Base-by-base conservation (phyloP, 2,113 vertebrate genomes). In the Pardalotus punctatus region DNA sequence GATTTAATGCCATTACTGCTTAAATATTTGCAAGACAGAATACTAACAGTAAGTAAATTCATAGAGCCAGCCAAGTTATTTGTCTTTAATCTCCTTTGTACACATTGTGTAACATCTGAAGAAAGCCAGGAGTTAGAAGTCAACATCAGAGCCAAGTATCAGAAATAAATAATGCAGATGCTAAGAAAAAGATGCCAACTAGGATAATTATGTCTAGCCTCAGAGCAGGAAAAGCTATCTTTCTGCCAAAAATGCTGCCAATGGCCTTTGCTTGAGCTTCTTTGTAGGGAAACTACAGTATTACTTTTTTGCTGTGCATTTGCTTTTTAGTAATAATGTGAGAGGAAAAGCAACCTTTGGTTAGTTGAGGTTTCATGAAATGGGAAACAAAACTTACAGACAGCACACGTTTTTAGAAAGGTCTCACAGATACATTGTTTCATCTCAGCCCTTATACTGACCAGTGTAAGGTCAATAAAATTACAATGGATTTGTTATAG, bases 141-240 rank as follows among this genome's bases (percentile, higher is more conserved):
- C 73, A 78, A 73, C 50, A 81, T 72, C 65, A 83, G 35, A 93
- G 77, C 42, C 48, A 95, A 92, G 28, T n/a, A 74, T 65, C 54
- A 81, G 56, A 90, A 82, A 89, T 80, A 91, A 89, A 92, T 87
- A 85, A 91, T 58, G 33, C 81, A 85, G 65, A 87, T 53, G 35
- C 29, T 88, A 83, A 42, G 50, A 62, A 85, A 90, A 76, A 90
- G 40, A 86, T 70, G 85, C 47, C 92, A 93, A 40, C 36, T 50
- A 77, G 23, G 27, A 79, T 83, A 89, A 91, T 77, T 90, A 58
- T 10, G 42, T 57, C 33, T 85, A 73, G 53, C 51, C 33, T 72
- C 58, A 80, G 57, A 91, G 57, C 6, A 89, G 18, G 23, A 74
- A 93, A 81, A 79, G 24, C 17, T 51, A 36, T 15, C 25, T 69